Evolutionary conservation across 2,888 invertebrate species (phyloP).

Genomic region (Diarsia mendica): DNA sequence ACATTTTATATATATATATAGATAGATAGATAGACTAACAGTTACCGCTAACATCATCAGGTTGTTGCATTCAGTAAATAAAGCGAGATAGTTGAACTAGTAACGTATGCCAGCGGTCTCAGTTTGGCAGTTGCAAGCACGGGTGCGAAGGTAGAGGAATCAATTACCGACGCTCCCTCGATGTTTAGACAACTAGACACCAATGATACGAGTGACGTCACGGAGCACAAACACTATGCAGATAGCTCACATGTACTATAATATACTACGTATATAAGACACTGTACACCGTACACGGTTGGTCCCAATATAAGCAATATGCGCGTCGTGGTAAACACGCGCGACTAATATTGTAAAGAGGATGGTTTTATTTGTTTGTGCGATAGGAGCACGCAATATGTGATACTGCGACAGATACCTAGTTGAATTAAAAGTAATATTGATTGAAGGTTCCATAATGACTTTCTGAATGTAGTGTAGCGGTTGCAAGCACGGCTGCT

Average conservation of each 20-base stretch:
- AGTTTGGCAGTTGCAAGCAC: not conserved
- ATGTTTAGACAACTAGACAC: conserved; percentile 13
- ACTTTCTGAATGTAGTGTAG: not conserved
- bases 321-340: conserved; percentile 22
- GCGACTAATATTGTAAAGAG: conserved; percentile 21
- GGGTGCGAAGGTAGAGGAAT: conserved; percentile 3
- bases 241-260: not conserved
- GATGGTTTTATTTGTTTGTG: conserved; percentile 32
- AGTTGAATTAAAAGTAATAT: not conserved
- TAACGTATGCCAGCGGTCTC: not conserved
- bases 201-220: conserved; percentile 28
- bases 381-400: not conserved
- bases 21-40: too few relatives aligned
- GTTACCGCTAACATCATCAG: not conserved
- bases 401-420: not conserved
- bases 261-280: not conserved
- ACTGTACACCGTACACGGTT: conserved; percentile 5
- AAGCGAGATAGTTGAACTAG: not conserved
- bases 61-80: not conserved
- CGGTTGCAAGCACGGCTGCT: too few relatives aligned
- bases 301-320: conserved; percentile 17
- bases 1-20: too few relatives aligned
- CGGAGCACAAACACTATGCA: conserved; percentile 21
- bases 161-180: conserved; percentile 7
- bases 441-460: not conserved